phyloP scores from a whole-genome alignment of 2,113 vertebrate species.

The Cyprinodon tularosa region DNA sequence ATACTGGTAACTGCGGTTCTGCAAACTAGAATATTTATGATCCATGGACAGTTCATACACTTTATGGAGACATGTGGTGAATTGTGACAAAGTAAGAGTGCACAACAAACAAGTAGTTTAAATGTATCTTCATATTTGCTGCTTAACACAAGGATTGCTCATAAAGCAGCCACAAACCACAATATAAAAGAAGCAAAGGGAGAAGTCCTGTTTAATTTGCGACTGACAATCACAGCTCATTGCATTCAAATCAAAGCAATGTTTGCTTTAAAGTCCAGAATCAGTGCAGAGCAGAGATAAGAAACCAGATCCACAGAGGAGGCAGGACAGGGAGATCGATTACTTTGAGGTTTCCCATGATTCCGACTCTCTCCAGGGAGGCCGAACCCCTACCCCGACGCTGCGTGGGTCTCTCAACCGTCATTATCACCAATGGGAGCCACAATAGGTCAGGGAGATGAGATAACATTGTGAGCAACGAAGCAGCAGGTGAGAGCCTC shows the following conservation, averaged over 20 bases:
- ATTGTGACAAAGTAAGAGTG: background rate
- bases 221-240: background rate
- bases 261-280: constrained; percentile 34
- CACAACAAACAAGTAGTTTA: constrained; percentile 7
- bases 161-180: background rate
- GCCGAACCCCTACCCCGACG: constrained; percentile 35
- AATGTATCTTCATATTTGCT: constrained; percentile 8
- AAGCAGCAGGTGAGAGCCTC: constrained; percentile 82
- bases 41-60: constrained; percentile 15
- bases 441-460: constrained; percentile 81
- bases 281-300: constrained; percentile 30
- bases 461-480: constrained; percentile 79
- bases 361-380: constrained; percentile 71
- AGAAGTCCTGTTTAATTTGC: background rate
- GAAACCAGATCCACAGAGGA: constrained; percentile 64
- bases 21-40: constrained; percentile 21
- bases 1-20: constrained; percentile 43
- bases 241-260: constrained; percentile 42
- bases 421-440: constrained; percentile 76
- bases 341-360: constrained; percentile 77
- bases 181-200: background rate
- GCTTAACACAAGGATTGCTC: too few relatives aligned
- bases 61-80: constrained; percentile 7
- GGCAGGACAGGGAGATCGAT: constrained; percentile 69
- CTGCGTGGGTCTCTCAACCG: constrained; percentile 71